phyloP scores from a whole-genome alignment of 2,888 invertebrate species.

The Chymomyza amoena region DNA sequence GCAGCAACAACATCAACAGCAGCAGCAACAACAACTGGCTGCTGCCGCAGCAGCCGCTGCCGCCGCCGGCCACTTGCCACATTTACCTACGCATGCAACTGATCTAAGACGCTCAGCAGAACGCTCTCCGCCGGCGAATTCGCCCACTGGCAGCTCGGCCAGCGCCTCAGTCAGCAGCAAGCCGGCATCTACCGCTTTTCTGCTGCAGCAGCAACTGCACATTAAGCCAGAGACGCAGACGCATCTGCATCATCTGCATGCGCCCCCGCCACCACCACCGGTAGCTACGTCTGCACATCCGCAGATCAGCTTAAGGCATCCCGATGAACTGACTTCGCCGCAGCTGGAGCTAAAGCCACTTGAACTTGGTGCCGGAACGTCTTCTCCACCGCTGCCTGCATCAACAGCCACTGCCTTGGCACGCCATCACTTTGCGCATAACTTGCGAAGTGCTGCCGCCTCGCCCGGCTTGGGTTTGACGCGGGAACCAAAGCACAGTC shows the following conservation, averaged over 20 bases:
- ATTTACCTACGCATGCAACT: slow-evolving; percentile 45
- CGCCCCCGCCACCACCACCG: slow-evolving; percentile 34
- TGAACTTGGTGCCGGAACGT: slow-evolving; percentile 40
- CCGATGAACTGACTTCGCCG: slow-evolving; percentile 71
- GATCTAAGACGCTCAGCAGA: slow-evolving; percentile 66
- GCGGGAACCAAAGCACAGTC: slow-evolving; percentile 63
- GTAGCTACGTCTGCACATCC: slow-evolving; percentile 46
- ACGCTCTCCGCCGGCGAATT: slow-evolving; percentile 62
- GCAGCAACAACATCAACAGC: slow-evolving; percentile 78
- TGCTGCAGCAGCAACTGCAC: slow-evolving; percentile 75
- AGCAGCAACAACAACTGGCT: slow-evolving; percentile 57
- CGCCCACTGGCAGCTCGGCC: slow-evolving; percentile 34
- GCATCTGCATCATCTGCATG: slow-evolving; percentile 70
- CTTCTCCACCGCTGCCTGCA: slow-evolving; percentile 47
- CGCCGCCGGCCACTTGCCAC: slow-evolving; percentile 52
- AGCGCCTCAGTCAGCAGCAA: slow-evolving; percentile 5
- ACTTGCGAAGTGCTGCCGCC: slow-evolving; percentile 40
- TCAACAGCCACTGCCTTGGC: slow-evolving; percentile 44
- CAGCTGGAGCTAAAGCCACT: slow-evolving; percentile 67
- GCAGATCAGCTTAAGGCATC: slow-evolving; percentile 62
- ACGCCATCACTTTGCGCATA: slow-evolving; percentile 58
- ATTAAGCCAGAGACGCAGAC: slow-evolving; percentile 76
- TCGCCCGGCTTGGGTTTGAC: slow-evolving; percentile 27
- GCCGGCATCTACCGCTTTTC: slow-evolving; percentile 69
- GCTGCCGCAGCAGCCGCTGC: slow-evolving; percentile 43